phyloP scores from a whole-genome alignment of 2,888 invertebrate genomes.

The Tigriopus californicus region DNA sequence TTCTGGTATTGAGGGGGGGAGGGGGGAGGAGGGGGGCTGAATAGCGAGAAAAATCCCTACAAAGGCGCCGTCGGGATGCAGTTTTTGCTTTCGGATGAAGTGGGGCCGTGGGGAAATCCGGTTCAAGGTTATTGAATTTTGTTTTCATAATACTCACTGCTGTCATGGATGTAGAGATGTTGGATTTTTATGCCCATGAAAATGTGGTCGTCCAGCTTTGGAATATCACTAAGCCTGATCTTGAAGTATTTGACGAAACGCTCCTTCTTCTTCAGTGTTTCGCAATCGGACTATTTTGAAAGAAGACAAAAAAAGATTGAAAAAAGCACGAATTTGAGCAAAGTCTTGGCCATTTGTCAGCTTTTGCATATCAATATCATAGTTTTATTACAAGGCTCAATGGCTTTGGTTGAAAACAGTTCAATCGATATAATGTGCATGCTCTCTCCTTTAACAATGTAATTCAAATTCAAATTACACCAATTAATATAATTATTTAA shows the following conservation, averaged over 20 bases:
- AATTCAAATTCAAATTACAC: no score
- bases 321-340: neutral
- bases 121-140: neutral
- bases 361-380: neutral
- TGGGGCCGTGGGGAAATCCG: neutral
- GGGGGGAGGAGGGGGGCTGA: no score
- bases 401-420: no score
- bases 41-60: no score
- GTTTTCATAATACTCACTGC: slow-evolving; percentile 3
- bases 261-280: neutral
- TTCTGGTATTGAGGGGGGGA: no score
- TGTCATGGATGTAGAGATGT: slow-evolving; percentile 18
- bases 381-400: neutral
- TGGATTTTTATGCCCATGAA: slow-evolving; percentile 19
- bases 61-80: no score
- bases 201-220: slow-evolving; percentile 19
- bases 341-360: neutral
- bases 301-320: neutral
- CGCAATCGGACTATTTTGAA: neutral
- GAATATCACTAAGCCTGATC: slow-evolving; percentile 19
- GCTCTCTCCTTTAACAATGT: no score
- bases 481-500: no score
- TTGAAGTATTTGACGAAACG: slow-evolving; percentile 14
- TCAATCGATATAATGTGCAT: no score
- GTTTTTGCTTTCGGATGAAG: no score